Evolutionary conservation across 2,888 invertebrate genomes (phyloP).

Genomic region (Sipunculus nudus): DNA sequence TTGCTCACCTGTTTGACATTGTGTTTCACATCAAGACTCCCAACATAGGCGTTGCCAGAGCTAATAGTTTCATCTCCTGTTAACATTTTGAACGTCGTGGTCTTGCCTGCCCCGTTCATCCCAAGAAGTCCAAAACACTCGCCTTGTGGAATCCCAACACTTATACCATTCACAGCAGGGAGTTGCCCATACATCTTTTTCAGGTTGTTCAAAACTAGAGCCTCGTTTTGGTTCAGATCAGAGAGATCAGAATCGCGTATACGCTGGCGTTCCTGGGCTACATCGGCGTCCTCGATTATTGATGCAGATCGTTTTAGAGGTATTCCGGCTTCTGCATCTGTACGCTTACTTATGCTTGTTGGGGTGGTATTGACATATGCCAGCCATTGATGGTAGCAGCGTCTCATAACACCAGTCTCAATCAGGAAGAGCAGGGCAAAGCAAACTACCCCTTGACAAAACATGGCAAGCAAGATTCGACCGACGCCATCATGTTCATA

Average conservation of each 20-base stretch:
- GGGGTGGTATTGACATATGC: constrained; percentile 52
- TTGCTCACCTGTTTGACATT: constrained; percentile 41
- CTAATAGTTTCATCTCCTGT: constrained; percentile 81
- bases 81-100: constrained; percentile 76
- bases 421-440: constrained; percentile 74
- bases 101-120: constrained; percentile 72
- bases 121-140: constrained; percentile 83
- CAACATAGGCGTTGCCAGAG: constrained; percentile 76
- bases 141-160: constrained; percentile 73
- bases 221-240: constrained; percentile 56
- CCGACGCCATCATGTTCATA: constrained; percentile 79
- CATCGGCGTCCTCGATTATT: constrained; percentile 71
- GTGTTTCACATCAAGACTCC: constrained; percentile 65
- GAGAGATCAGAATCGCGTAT: constrained; percentile 48
- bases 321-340: neutral
- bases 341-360: constrained; percentile 54
- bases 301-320: neutral
- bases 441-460: constrained; percentile 70
- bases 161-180: constrained; percentile 81
- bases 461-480: constrained; percentile 74
- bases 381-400: no score
- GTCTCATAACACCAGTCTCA: constrained; percentile 68
- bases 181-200: constrained; percentile 77
- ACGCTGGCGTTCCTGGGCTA: constrained; percentile 60
- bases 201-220: constrained; percentile 73